Conservation (phyloP, 2,113 vertebrate species). For the Clarias magur region DNA sequence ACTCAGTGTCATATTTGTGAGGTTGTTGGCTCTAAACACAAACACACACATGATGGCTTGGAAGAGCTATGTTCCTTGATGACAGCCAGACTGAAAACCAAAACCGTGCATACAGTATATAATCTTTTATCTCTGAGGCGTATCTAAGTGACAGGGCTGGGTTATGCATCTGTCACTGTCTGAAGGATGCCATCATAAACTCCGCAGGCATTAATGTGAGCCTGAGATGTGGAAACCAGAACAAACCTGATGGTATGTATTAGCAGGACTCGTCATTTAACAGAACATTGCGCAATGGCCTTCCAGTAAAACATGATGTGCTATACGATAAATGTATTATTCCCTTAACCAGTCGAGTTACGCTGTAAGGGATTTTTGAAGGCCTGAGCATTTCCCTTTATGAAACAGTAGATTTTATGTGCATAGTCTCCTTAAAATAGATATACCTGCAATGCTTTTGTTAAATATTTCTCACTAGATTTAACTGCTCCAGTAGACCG, state of each 20-base stretch:
- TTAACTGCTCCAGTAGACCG: background rate
- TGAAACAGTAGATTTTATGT: background rate
- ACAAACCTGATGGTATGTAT: background rate
- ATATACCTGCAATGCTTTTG: background rate
- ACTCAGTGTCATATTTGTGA: conserved; percentile 17
- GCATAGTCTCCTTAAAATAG: background rate
- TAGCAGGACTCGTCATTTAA: background rate
- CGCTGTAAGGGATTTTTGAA: background rate
- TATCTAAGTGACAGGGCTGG: conserved; percentile 27
- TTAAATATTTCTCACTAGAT: background rate
- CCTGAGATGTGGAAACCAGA: conserved; percentile 9
- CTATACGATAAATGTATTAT: background rate
- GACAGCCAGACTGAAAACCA: conserved; percentile 46
- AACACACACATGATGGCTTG: conserved; percentile 36
- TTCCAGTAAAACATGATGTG: background rate
- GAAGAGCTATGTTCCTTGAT: conserved; percentile 35
- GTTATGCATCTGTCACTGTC: background rate
- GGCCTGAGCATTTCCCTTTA: background rate
- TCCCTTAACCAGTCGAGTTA: background rate
- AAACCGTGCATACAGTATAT: conserved; percentile 33
- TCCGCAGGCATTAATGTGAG: background rate
- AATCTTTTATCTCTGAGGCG: conserved; percentile 24
- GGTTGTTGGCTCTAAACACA: conserved; percentile 30
- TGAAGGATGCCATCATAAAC: conserved; percentile 11
- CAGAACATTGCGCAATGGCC: background rate